Evolutionary conservation across 2,888 invertebrate genomes (phyloP).

Genomic region (Cordilura impudica): DNA sequence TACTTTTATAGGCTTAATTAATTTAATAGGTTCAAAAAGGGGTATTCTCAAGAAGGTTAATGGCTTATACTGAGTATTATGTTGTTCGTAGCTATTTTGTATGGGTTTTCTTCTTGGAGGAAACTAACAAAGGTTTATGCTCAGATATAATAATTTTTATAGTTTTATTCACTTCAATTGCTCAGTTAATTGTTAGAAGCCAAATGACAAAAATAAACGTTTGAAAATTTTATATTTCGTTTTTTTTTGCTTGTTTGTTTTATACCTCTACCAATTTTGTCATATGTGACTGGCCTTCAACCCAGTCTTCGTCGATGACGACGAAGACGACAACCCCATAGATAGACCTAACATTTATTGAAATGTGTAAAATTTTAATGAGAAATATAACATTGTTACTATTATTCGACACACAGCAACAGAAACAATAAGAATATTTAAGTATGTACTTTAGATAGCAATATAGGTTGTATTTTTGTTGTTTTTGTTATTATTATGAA

Average conservation of each 20-base stretch:
- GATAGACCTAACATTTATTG: constrained; percentile 29
- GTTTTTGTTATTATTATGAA: neutral
- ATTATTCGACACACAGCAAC: neutral
- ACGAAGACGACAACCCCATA: neutral
- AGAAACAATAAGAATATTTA: neutral
- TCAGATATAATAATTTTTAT: neutral
- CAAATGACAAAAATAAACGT: neutral
- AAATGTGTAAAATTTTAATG: constrained; percentile 22
- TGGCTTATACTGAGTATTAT: constrained; percentile 28
- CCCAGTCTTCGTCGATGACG: constrained; percentile 15
- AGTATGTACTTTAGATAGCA: constrained; percentile 1
- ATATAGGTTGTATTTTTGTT: neutral
- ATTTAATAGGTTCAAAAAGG: neutral
- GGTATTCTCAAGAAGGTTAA: constrained; percentile 28
- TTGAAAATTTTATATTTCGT: neutral
- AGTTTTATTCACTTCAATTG: constrained; percentile 13
- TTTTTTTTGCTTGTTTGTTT: constrained; percentile 19
- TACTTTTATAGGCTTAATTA: constrained; percentile 40
- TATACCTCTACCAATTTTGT: constrained; percentile 42
- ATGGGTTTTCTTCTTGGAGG: neutral
- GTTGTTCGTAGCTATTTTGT: neutral
- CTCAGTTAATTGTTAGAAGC: neutral
- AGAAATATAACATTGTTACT: neutral
- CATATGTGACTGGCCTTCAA: constrained; percentile 45
- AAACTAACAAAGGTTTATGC: neutral